These are phyloP conservation scores for Xerus inauris DNA, from an alignment of 2,113 vertebrate genomes.

Conservation along the genomic window DNA sequence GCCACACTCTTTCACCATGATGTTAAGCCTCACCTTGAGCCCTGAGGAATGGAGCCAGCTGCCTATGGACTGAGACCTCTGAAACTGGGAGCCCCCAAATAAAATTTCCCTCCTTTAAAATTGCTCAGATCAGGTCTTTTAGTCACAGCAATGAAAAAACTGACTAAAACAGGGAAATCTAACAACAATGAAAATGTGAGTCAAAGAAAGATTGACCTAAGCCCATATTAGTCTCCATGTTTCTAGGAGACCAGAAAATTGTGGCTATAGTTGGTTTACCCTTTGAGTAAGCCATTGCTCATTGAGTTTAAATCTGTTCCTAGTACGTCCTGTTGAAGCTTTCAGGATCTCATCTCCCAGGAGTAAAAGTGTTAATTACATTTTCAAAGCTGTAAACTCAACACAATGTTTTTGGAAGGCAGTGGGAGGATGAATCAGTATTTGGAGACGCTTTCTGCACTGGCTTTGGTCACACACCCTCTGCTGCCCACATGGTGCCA, in stretches of 20 bases:
- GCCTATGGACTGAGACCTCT: no score
- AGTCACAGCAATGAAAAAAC: no score
- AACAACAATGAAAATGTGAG: not conserved
- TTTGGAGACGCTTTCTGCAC: conserved; percentile 51
- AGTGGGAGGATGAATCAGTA: conserved; percentile 73
- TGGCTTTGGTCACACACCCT: conserved; percentile 58
- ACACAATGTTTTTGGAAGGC: conserved; percentile 65
- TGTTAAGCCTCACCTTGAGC: no score
- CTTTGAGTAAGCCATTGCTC: not conserved
- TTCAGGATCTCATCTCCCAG: conserved; percentile 42
- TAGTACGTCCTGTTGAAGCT: conserved; percentile 30
- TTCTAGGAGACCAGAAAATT: not conserved
- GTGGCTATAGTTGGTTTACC: not conserved
- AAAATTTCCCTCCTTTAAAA: no score
- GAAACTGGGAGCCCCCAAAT: no score
- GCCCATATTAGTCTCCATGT: not conserved
- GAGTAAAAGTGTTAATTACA: conserved; percentile 74
- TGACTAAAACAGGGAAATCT: not conserved
- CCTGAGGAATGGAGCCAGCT: no score
- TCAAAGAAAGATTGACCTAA: not conserved
- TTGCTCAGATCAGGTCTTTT: no score
- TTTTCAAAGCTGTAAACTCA: conserved; percentile 74
- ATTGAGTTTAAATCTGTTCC: conserved; percentile 24
- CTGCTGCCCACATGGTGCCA: conserved; percentile 67
- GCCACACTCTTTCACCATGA: no score